These are phyloP conservation scores for Onchidella celtica DNA, from an alignment of 2,888 invertebrate genomes.

Conservation along the genomic window DNA sequence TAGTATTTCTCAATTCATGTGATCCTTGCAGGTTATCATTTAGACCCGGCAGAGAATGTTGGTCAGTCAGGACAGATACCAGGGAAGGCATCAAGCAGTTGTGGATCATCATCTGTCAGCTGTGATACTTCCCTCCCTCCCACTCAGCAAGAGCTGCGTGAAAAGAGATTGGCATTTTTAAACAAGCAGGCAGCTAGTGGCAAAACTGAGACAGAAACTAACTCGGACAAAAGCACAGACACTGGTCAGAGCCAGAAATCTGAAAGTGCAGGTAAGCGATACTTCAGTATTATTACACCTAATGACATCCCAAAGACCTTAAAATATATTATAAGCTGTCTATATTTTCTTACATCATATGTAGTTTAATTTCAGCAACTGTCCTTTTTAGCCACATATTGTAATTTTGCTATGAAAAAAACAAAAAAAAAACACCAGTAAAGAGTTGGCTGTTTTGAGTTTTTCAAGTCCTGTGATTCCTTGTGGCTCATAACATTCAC, in stretches of 20 bases:
- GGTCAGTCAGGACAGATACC: too few relatives aligned
- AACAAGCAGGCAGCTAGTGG: slow-evolving; percentile 38
- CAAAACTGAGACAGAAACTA: slow-evolving; percentile 22
- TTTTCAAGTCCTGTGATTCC: too few relatives aligned
- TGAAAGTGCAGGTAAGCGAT: slow-evolving; percentile 3
- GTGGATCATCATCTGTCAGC: slow-evolving; percentile 14
- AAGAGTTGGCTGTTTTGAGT: too few relatives aligned
- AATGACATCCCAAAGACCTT: too few relatives aligned
- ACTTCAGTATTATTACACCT: too few relatives aligned
- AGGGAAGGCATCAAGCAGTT: not conserved
- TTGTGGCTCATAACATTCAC: too few relatives aligned
- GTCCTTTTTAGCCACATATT: too few relatives aligned
- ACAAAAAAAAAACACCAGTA: too few relatives aligned
- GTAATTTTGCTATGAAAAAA: too few relatives aligned
- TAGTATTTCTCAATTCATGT: slow-evolving; percentile 3
- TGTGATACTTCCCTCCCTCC: not conserved
- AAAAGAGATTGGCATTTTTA: slow-evolving; percentile 69
- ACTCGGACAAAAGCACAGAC: not conserved
- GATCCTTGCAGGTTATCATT: slow-evolving; percentile 4
- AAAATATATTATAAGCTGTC: too few relatives aligned
- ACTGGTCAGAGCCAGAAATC: slow-evolving; percentile 9
- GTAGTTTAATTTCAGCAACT: too few relatives aligned
- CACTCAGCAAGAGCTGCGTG: slow-evolving; percentile 64
- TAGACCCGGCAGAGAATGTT: not conserved
- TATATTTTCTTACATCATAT: too few relatives aligned